Evolutionary conservation across 2,113 vertebrate species (phyloP), one percentile per base, ranked within the genome.

Genomic region (Hypomesus transpacificus): DNA sequence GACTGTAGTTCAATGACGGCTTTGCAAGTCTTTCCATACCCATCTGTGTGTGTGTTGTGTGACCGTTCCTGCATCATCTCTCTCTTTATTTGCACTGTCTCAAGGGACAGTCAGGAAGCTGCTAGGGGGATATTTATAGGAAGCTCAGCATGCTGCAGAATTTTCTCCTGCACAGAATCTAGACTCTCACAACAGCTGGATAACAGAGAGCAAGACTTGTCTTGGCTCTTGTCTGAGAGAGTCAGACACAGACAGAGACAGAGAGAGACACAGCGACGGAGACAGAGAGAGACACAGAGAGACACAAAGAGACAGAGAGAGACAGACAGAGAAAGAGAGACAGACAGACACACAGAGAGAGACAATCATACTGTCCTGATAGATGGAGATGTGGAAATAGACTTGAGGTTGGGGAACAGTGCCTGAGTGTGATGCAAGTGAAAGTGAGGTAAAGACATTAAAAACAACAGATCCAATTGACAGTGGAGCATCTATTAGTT

Each of bases 81-180:
- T 63, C 53, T 56, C 54, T 20, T 20, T 20, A 56, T 46, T 46
- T 46, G 39, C 39, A 9, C 39, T 46, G 39, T 46, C 31, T 56
- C 51, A 3, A n/a, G 67, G 67, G 72, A 61, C 60, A 34, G 51
- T 64, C 39, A 56, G 60, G 51, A 63, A 62, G 17, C 51, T 64
- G 50, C 28, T 54, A 14, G 21, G 24, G 31, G 14, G 66, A 63
- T 75, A 75, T 63, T 69, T 75, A 69, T 75, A 75, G 73, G 21
- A 7, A 61, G 21, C 34, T 53, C 21, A 34, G 57, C 61, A 65
- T 16, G 59, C 53, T 26, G 39, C 58, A 56, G 39, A 14, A 26
- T 72, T 66, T 66, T 14, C 57, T 59, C 20, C 22, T 22, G n/a
- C 22, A 14, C 9, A 59, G 57, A 59, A 59, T 59, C n/a, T 20